Percentiles rank a stretch among this genome's conserved stretches.
phyloP scores from a whole-genome alignment of 2,888 invertebrate genomes.

The Thera britannica region DNA sequence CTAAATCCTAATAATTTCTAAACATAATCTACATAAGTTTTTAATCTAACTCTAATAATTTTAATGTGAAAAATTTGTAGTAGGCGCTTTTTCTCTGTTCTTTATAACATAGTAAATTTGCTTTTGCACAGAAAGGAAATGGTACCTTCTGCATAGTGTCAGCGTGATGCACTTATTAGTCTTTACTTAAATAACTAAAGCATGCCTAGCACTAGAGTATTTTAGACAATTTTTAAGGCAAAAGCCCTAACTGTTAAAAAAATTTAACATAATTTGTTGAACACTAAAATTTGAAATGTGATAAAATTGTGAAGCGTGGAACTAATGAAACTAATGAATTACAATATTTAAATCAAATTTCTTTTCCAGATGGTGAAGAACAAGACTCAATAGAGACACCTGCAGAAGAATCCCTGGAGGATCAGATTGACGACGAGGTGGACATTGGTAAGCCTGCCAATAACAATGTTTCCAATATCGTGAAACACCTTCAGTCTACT shows the following conservation, averaged over 20 bases:
- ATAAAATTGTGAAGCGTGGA: background rate
- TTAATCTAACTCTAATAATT: too few species aligned
- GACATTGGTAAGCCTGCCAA: constrained; percentile 41
- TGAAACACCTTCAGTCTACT: constrained; percentile 69
- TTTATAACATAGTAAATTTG: background rate
- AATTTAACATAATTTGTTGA: too few species aligned
- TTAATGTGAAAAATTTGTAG: background rate
- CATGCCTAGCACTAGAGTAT: background rate
- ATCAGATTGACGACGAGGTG: constrained; percentile 4
- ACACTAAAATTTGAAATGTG: too few species aligned
- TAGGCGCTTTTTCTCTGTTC: background rate
- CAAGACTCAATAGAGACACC: constrained; percentile 49
- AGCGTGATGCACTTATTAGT: background rate
- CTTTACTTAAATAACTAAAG: background rate
- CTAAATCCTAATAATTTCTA: too few species aligned
- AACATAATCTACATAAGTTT: too few species aligned
- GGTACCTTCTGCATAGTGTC: background rate
- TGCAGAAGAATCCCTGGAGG: constrained; percentile 35
- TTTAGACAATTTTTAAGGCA: too few species aligned
- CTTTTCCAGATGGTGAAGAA: constrained; percentile 58
- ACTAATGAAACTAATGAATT: background rate
- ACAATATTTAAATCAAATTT: background rate
- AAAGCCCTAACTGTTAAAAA: too few species aligned
- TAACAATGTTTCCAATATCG: constrained; percentile 64
- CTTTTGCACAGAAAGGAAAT: background rate